Evolutionary conservation across 30 jellyfish, hydroid and myxozoan genomes (phyloP).

Genomic region (Phacellophora camtschatica): DNA sequence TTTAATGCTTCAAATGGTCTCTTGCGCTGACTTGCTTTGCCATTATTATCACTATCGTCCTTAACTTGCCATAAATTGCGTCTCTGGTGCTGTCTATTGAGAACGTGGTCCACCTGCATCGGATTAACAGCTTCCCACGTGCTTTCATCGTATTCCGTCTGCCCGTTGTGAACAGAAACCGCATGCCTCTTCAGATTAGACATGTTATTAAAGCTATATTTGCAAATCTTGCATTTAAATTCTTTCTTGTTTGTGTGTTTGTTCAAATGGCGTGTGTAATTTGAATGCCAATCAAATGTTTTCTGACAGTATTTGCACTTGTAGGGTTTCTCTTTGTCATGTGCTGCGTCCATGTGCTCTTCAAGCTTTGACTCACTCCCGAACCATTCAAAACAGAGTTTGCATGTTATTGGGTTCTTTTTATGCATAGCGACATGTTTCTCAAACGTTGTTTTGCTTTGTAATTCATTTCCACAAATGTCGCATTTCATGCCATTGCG

Average conservation of each 20-base stretch:
- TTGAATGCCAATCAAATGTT: conserved; percentile 45
- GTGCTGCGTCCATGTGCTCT: conserved; percentile 9
- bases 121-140: conserved; percentile 53
- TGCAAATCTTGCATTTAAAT: conserved; percentile 28
- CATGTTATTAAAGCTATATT: conserved; percentile 14
- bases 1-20: conserved; percentile 22
- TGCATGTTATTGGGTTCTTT: conserved; percentile 32
- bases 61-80: conserved; percentile 34
- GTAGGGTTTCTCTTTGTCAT: conserved; percentile 25
- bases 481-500: conserved; percentile 47
- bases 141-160: neutral
- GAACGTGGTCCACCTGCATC: conserved; percentile 25
- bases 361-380: neutral
- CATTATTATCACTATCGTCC: neutral
- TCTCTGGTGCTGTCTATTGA: conserved; percentile 37
- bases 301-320: conserved; percentile 38
- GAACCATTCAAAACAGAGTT: conserved; percentile 36
- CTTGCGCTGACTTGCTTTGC: neutral
- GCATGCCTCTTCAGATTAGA: conserved; percentile 47
- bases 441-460: conserved; percentile 28
- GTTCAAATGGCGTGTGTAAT: conserved; percentile 40
- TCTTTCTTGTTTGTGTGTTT: conserved; percentile 30
- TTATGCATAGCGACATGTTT: conserved; percentile 26
- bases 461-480: conserved; percentile 32
- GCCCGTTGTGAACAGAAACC: conserved; percentile 27